phyloP scores from a whole-genome alignment of 1,140 invertebrate genomes.

The Zaprionus africanus region DNA sequence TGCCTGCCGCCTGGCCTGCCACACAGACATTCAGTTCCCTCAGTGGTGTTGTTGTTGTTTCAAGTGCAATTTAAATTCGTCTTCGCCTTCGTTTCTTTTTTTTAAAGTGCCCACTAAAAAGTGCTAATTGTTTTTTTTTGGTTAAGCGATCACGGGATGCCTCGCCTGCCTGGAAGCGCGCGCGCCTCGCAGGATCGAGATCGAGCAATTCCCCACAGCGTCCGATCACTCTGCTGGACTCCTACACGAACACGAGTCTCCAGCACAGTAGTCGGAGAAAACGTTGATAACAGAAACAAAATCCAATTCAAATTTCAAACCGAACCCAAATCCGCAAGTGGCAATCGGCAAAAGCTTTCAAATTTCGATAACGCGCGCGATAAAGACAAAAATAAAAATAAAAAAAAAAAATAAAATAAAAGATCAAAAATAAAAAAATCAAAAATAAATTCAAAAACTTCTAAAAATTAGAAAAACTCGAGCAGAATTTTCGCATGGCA shows the following conservation, averaged over 20 bases:
- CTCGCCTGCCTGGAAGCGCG: background rate
- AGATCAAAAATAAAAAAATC: background rate
- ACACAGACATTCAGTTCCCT: slow-evolving; percentile 15
- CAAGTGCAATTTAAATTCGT: slow-evolving; percentile 34
- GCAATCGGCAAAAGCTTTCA: slow-evolving; percentile 21
- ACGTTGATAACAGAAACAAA: background rate
- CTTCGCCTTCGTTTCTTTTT: slow-evolving; percentile 34
- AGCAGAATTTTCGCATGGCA: background rate
- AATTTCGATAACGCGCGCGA: slow-evolving; percentile 12
- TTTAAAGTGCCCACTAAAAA: slow-evolving; percentile 50
- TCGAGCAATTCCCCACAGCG: no score
- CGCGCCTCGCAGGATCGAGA: slow-evolving; percentile 33
- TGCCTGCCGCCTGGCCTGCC: slow-evolving; percentile 27
- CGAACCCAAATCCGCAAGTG: background rate
- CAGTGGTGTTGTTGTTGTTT: slow-evolving; percentile 29
- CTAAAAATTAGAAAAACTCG: background rate
- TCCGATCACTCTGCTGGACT: background rate
- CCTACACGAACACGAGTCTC: no score
- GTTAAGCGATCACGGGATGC: slow-evolving; percentile 29
- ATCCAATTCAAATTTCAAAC: background rate
- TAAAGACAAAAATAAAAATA: slow-evolving; percentile 14
- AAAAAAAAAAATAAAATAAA: slow-evolving; percentile 5
- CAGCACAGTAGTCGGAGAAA: background rate
- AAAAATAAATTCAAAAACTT: slow-evolving; percentile 5
- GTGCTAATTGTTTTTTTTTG: slow-evolving; percentile 38